Evolutionary conservation across 92 coral and sea anemone species (phyloP).

Genomic region (Hydrozoanthus gracilis): DNA sequence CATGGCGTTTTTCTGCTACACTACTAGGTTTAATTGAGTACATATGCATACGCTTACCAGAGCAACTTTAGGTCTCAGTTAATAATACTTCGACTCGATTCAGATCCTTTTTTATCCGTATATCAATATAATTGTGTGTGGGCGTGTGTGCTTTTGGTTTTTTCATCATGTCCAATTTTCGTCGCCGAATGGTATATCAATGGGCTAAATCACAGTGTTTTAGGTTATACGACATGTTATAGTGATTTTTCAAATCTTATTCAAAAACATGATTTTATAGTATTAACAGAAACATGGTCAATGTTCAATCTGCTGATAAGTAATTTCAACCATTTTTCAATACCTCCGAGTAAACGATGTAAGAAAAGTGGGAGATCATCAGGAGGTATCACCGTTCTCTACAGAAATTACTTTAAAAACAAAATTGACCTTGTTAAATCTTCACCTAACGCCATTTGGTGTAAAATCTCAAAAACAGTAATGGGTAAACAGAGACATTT

Average conservation of each 20-base stretch:
- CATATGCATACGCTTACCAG: not conserved
- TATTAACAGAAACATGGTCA: not conserved
- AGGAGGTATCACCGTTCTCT: not conserved
- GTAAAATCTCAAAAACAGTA: slow-evolving; percentile 25
- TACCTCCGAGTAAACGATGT: slow-evolving; percentile 1
- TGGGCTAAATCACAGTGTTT: not conserved
- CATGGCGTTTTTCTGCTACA: slow-evolving; percentile 11
- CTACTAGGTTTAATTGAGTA: slow-evolving; percentile 1
- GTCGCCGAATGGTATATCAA: slow-evolving; percentile 1
- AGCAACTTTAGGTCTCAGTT: slow-evolving; percentile 12
- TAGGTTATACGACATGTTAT: slow-evolving; percentile 2
- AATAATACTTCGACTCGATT: not conserved
- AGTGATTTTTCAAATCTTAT: not conserved
- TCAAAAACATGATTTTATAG: not conserved
- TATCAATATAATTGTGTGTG: not conserved
- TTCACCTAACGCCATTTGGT: slow-evolving; percentile 20
- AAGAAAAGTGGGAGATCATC: slow-evolving; percentile 2
- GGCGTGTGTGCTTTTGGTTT: slow-evolving; percentile 11
- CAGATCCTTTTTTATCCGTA: not conserved
- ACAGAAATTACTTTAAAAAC: not conserved
- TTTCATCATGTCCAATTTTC: not conserved
- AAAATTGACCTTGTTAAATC: slow-evolving; percentile 15
- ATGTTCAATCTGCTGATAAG: not conserved
- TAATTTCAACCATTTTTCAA: not conserved
- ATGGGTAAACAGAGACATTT: slow-evolving; percentile 19